A percentile compares a stretch with the other conserved stretches of the same genome.
Evolutionary conservation across 2,888 invertebrate species (phyloP).

Genomic region (Hirtodrosophila trivittata): DNA sequence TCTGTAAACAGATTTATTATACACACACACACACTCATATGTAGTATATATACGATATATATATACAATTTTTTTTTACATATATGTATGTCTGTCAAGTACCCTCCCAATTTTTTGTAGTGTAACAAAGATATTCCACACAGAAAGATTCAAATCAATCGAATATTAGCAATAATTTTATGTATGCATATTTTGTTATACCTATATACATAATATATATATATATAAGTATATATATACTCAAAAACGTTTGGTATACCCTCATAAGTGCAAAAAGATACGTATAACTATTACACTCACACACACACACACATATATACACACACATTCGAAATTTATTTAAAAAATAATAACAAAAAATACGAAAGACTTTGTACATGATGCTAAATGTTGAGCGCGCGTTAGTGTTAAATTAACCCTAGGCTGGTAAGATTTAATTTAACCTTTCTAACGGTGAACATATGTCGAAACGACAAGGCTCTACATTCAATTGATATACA

Average conservation of each 20-base stretch:
- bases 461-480: no score
- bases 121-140: constrained; percentile 40
- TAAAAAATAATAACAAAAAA: constrained; percentile 45
- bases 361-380: constrained; percentile 76
- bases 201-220: constrained; percentile 24
- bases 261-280: constrained; percentile 54
- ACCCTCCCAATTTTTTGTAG: constrained; percentile 40
- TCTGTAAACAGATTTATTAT: no score
- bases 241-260: constrained; percentile 59
- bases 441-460: not conserved
- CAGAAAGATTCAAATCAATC: constrained; percentile 42
- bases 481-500: no score
- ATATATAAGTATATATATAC: constrained; percentile 32
- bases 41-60: constrained; percentile 29
- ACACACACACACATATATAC: constrained; percentile 18
- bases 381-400: constrained; percentile 65
- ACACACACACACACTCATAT: no score
- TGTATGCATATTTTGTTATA: constrained; percentile 31
- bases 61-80: constrained; percentile 49
- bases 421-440: not conserved
- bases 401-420: constrained; percentile 44
- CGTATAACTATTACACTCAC: constrained; percentile 38
- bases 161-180: constrained; percentile 62
- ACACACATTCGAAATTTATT: constrained; percentile 65
- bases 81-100: constrained; percentile 37